Evolutionary conservation across 2,113 vertebrate species (phyloP).

Genomic region (cat (Felis catus)): F.catus_Fca126_mat1.0 CM031412.1:76160501-76161000

Average conservation of each 20-base stretch:
- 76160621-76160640: not conserved
- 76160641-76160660: not conserved
- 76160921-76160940: not conserved
- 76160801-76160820: not conserved
- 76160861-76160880: not conserved
- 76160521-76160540: not conserved
- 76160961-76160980: not conserved
- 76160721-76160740: not conserved
- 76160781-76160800: not conserved
- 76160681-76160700: not conserved
- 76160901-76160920: not conserved
- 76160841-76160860: not conserved
- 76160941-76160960: fast-evolving
- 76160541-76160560: not conserved
- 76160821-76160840: not conserved
- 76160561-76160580: not conserved
- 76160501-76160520: not conserved
- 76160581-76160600: not conserved
- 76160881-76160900: not conserved
- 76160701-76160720: not conserved
- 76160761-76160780: not conserved
- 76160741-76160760: not conserved
- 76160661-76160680: not conserved
- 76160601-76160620: not conserved
- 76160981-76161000: fast-evolving